Percentiles rank a stretch among this genome's conserved stretches.
These are phyloP conservation scores for Paedocypris micromegethes DNA, from an alignment of 2,797 vertebrate genomes.

Conservation along the genomic window DNA sequence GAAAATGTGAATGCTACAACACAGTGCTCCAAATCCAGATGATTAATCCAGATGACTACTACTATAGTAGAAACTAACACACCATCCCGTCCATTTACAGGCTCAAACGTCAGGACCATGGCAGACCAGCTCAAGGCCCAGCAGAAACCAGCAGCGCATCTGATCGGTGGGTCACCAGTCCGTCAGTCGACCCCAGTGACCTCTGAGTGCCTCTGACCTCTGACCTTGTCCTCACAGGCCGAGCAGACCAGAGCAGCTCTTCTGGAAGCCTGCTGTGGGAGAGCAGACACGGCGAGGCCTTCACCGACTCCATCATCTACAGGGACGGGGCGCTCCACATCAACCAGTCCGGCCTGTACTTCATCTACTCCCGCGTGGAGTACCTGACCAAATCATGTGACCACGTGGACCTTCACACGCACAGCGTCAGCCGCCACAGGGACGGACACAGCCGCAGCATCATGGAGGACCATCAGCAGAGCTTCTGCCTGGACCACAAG, in stretches of 20 bases:
- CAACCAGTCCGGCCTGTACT: constrained; percentile 81
- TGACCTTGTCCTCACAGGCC: constrained; percentile 49
- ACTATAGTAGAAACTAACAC: too few species aligned
- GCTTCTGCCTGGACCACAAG: constrained; percentile 59
- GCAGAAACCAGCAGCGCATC: constrained; percentile 71
- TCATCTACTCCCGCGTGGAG: constrained; percentile 85
- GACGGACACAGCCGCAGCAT: constrained; percentile 51
- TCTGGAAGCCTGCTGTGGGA: constrained; percentile 77
- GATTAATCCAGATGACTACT: too few species aligned
- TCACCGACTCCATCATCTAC: constrained; percentile 73
- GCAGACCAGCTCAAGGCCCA: constrained; percentile 38
- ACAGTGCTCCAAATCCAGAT: too few species aligned
- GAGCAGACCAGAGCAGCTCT: not conserved
- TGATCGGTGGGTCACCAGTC: constrained; percentile 70
- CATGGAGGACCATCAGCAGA: constrained; percentile 72
- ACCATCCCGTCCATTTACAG: too few species aligned
- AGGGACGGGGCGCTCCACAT: constrained; percentile 70
- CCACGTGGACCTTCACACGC: constrained; percentile 51
- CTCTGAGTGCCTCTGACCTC: not conserved
- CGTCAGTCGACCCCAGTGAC: too few species aligned
- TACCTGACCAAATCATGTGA: constrained; percentile 68
- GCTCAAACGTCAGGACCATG: not conserved
- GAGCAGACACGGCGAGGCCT: constrained; percentile 60
- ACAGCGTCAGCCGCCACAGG: constrained; percentile 68
- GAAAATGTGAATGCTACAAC: too few species aligned